Evolutionary conservation across 2,888 invertebrate species (phyloP).

Genomic region (Sarcophaga rosellei): DNA sequence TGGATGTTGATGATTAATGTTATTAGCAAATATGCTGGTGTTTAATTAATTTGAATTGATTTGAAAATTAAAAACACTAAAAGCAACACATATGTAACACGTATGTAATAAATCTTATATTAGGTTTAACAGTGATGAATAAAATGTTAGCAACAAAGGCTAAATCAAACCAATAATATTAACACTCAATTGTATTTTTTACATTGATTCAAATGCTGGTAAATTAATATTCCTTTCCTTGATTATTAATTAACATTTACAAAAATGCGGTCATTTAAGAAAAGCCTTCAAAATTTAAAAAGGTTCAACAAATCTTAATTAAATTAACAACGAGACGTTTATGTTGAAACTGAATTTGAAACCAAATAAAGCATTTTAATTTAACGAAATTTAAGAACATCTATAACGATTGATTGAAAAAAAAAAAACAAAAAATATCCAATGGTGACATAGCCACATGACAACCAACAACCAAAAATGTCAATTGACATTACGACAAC

Average conservation of each 20-base stretch:
- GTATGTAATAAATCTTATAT: too few species aligned
- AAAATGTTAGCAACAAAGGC: too few species aligned
- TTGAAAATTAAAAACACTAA: neutral
- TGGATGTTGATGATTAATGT: neutral
- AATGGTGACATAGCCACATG: constrained; percentile 18
- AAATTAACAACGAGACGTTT: constrained; percentile 19
- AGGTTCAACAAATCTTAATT: constrained; percentile 6
- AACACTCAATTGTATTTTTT: too few species aligned
- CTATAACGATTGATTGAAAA: neutral
- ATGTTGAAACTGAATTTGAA: neutral
- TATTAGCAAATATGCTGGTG: neutral
- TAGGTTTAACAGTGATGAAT: too few species aligned
- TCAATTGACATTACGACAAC: neutral
- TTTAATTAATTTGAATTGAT: neutral
- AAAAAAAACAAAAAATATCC: neutral
- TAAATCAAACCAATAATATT: too few species aligned
- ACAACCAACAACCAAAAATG: constrained; percentile 12
- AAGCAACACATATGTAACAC: too few species aligned
- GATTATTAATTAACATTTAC: neutral
- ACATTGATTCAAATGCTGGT: too few species aligned
- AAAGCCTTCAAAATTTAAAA: constrained; percentile 25
- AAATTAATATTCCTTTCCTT: too few species aligned
- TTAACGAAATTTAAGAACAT: neutral
- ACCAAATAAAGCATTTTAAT: constrained; percentile 16
- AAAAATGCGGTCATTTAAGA: neutral